phyloP scores from a whole-genome alignment of 2,888 invertebrate genomes.

The Cyrtodaria siliqua region DNA sequence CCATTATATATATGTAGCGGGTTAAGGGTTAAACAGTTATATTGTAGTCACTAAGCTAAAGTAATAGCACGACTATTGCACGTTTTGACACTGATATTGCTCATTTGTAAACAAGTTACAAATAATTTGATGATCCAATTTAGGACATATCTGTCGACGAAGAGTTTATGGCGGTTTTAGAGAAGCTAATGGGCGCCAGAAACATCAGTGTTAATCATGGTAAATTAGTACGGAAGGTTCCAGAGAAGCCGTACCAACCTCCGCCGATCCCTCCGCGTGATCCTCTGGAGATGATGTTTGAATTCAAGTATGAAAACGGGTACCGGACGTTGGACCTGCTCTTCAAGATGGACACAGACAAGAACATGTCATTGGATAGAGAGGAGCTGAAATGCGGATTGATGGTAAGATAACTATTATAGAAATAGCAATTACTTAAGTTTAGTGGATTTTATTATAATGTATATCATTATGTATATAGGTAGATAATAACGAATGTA shows the following conservation, averaged over 20 bases:
- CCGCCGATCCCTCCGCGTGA: constrained; percentile 47
- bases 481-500: too few relatives aligned
- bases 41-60: too few relatives aligned
- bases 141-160: constrained; percentile 56
- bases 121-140: too few relatives aligned
- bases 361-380: constrained; percentile 40
- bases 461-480: too few relatives aligned
- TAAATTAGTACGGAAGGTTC: constrained; percentile 40
- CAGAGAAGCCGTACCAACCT: constrained; percentile 29
- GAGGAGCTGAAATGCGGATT: constrained; percentile 45
- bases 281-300: constrained; percentile 52
- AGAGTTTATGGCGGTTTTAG: constrained; percentile 36
- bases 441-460: too few relatives aligned
- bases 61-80: too few relatives aligned
- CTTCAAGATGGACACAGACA: constrained; percentile 51
- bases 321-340: constrained; percentile 54
- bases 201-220: constrained; percentile 43
- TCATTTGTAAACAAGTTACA: too few relatives aligned
- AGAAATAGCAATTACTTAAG: too few relatives aligned
- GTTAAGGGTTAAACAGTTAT: too few relatives aligned
- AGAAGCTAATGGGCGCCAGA: constrained; percentile 18
- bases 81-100: too few relatives aligned
- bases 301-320: constrained; percentile 56
- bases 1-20: too few relatives aligned
- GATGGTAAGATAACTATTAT: constrained; percentile 16